phyloP scores from a whole-genome alignment of 2,888 invertebrate genomes.

The Drosophila maculinotata region DNA sequence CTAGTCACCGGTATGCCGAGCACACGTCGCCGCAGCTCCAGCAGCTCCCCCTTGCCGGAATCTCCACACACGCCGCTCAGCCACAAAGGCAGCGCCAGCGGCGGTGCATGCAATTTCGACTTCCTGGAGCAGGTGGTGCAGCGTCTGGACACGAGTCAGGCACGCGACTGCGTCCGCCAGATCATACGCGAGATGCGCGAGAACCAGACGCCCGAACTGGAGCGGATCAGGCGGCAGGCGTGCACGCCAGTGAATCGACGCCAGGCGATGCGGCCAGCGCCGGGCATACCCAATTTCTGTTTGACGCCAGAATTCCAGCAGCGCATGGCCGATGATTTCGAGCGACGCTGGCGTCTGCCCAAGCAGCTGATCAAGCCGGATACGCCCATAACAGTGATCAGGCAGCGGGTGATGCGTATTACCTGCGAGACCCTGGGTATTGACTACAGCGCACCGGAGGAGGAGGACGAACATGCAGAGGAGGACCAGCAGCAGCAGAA shows the following conservation, averaged over 20 bases:
- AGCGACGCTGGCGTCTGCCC: conserved; percentile 83
- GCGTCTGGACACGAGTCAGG: conserved; percentile 79
- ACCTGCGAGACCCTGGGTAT: conserved; percentile 83
- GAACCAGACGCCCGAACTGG: conserved; percentile 83
- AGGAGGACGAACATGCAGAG: conserved; percentile 25
- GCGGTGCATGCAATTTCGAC: conserved; percentile 58
- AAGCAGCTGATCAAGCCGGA: conserved; percentile 80
- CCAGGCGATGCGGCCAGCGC: conserved; percentile 61
- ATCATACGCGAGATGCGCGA: conserved; percentile 82
- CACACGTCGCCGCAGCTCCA: conserved; percentile 41
- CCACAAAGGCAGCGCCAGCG: conserved; percentile 35
- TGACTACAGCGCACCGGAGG: conserved; percentile 55
- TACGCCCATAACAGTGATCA: conserved; percentile 81
- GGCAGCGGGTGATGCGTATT: conserved; percentile 79
- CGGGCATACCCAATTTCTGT: conserved; percentile 83
- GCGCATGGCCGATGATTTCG: conserved; percentile 83
- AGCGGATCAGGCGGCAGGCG: conserved; percentile 81
- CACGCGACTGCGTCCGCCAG: conserved; percentile 81
- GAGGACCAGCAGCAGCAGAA: neutral
- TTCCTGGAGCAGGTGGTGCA: conserved; percentile 77
- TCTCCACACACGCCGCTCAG: conserved; percentile 83
- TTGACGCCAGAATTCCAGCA: conserved; percentile 83
- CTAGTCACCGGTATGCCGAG: conserved; percentile 63
- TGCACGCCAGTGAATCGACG: conserved; percentile 82
- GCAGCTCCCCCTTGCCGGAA: conserved; percentile 48